phyloP scores from a whole-genome alignment of 53 echinoderm and acorn worm genomes.

The Crossaster papposus region DNA sequence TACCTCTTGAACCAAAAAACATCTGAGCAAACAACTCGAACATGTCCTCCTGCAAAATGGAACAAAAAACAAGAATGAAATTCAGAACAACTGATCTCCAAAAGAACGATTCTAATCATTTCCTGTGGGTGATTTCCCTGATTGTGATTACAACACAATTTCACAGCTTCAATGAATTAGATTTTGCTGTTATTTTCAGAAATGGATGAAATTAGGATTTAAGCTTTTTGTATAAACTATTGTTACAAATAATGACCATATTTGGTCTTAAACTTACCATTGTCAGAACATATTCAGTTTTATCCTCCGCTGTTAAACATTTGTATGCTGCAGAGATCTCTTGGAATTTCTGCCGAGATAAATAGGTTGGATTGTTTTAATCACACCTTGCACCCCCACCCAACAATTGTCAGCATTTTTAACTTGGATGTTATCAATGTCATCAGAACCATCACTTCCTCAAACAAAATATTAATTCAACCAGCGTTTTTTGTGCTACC shows the following conservation, averaged over 20 bases:
- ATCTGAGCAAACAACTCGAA: conserved; percentile 92
- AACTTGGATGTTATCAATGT: no score
- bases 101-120: neutral
- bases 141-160: neutral
- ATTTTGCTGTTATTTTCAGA: no score
- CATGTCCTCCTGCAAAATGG: conserved; percentile 83
- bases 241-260: no score
- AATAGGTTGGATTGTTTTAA: neutral
- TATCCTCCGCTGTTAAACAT: conserved; percentile 69
- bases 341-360: conserved; percentile 85
- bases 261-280: conserved; percentile 67
- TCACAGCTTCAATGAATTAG: no score
- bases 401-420: no score
- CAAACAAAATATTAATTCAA: no score
- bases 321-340: conserved; percentile 93
- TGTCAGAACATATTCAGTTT: conserved; percentile 70
- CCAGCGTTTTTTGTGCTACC: no score
- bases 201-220: no score
- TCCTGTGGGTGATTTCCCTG: neutral
- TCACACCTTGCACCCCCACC: neutral
- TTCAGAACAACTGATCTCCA: neutral
- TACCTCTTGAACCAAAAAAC: conserved; percentile 68
- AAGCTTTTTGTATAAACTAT: no score
- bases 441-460: no score
- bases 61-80: neutral